These are phyloP conservation scores for Nycticryphes semicollaris DNA, from an alignment of 2,113 vertebrate species.

Conservation along the genomic window DNA sequence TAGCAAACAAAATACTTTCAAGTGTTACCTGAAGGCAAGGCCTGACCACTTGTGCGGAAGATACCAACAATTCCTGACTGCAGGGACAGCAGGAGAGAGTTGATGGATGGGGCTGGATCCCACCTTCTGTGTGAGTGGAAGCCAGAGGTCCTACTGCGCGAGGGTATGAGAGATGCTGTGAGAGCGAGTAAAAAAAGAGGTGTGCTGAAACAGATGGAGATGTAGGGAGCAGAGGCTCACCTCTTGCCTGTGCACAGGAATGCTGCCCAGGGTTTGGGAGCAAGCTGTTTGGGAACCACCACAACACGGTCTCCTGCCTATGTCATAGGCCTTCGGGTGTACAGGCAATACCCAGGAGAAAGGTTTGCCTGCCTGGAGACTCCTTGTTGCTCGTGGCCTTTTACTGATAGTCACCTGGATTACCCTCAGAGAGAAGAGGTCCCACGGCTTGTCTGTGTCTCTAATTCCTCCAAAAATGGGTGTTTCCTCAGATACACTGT, in stretches of 20 bases:
- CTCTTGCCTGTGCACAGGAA: neutral
- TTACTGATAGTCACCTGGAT: neutral
- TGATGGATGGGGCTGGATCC: neutral
- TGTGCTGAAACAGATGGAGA: accelerated
- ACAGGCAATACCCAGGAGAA: neutral
- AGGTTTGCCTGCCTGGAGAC: neutral
- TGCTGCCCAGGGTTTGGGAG: neutral
- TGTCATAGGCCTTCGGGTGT: neutral
- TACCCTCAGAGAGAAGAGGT: neutral
- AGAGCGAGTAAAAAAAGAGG: neutral
- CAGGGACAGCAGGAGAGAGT: neutral
- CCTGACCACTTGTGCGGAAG: neutral
- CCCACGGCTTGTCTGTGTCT: neutral
- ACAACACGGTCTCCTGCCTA: accelerated
- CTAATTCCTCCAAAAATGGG: neutral
- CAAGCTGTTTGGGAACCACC: neutral
- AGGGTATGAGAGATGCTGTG: neutral
- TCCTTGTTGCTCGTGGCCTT: neutral
- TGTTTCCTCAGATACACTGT: neutral
- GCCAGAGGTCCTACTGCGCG: neutral
- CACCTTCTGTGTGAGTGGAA: neutral
- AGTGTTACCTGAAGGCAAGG: neutral
- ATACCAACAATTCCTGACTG: neutral
- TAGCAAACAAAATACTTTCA: neutral
- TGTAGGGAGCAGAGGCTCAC: neutral